Percentiles rank a stretch among this genome's conserved stretches.
These are phyloP conservation scores for Myopa tessellatipennis DNA, from an alignment of 2,888 invertebrate species.

Conservation along the genomic window DNA sequence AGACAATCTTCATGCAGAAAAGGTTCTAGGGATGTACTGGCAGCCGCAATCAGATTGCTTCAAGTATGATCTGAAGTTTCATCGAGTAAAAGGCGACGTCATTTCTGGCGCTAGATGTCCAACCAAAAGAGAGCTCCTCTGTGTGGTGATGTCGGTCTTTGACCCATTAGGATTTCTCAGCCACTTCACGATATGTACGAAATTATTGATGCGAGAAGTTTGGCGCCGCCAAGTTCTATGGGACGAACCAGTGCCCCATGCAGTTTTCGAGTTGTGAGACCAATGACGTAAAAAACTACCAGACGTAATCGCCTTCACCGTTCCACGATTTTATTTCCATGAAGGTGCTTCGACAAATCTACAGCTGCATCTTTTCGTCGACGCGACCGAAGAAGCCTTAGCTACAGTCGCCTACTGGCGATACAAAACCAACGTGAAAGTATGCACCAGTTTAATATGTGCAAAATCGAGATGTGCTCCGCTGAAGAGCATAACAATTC, in stretches of 20 bases:
- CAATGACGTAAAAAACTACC: background rate
- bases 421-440: too few species aligned
- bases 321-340: background rate
- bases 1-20: conserved; percentile 30
- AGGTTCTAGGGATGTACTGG: conserved; percentile 49
- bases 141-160: conserved; percentile 38
- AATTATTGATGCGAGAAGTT: conserved; percentile 37
- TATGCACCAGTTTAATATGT: too few species aligned
- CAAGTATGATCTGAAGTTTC: conserved; percentile 35
- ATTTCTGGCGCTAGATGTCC: conserved; percentile 25
- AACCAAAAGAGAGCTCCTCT: conserved; percentile 35
- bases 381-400: too few species aligned
- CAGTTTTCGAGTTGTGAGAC: background rate
- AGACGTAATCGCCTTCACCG: background rate
- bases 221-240: conserved; percentile 33
- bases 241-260: conserved; percentile 37
- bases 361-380: too few species aligned
- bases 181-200: conserved; percentile 30
- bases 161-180: conserved; percentile 38
- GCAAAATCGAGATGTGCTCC: too few species aligned
- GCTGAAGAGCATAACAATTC: too few species aligned
- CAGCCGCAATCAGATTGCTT: conserved; percentile 43
- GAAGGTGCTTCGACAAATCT: too few species aligned
- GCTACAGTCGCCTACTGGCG: too few species aligned
- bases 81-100: conserved; percentile 32